Evolutionary conservation across 2,888 invertebrate genomes (phyloP).

Genomic region (Andrena chrysosceles): DNA sequence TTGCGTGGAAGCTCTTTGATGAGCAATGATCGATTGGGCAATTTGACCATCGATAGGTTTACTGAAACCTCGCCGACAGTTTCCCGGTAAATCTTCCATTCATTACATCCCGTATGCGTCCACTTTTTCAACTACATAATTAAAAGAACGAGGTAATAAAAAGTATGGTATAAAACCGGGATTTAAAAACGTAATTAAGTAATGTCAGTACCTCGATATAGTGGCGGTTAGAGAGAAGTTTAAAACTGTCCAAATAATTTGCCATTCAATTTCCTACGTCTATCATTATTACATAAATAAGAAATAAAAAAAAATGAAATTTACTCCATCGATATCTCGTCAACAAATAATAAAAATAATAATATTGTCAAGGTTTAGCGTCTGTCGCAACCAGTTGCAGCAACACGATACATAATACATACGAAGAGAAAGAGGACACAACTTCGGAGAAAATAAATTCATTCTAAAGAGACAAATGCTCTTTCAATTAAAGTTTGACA

Average conservation of each 20-base stretch:
- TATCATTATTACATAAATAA: too few species aligned
- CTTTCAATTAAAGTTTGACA: conserved; percentile 6
- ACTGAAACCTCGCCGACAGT: background rate
- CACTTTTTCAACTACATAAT: background rate
- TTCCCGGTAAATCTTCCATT: background rate
- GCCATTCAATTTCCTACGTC: too few species aligned
- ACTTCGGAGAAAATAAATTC: background rate
- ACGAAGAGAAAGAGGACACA: background rate
- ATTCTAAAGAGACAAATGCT: background rate
- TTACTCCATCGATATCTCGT: too few species aligned
- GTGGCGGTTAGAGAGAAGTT: too few species aligned
- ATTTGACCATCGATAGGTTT: conserved; percentile 38
- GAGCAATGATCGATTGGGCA: conserved; percentile 26
- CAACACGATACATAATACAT: background rate
- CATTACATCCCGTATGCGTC: background rate
- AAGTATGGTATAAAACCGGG: too few species aligned
- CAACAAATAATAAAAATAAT: too few species aligned
- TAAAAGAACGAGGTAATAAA: background rate
- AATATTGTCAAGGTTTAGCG: too few species aligned
- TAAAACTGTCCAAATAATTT: too few species aligned
- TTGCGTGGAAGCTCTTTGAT: conserved; percentile 38
- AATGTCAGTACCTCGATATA: too few species aligned
- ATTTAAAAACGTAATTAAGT: too few species aligned
- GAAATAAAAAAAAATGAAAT: too few species aligned
- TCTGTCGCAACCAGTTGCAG: too few species aligned